Evolutionary conservation across 1,140 invertebrate species (phyloP).

Genomic region (Listronotus oregonensis): DNA sequence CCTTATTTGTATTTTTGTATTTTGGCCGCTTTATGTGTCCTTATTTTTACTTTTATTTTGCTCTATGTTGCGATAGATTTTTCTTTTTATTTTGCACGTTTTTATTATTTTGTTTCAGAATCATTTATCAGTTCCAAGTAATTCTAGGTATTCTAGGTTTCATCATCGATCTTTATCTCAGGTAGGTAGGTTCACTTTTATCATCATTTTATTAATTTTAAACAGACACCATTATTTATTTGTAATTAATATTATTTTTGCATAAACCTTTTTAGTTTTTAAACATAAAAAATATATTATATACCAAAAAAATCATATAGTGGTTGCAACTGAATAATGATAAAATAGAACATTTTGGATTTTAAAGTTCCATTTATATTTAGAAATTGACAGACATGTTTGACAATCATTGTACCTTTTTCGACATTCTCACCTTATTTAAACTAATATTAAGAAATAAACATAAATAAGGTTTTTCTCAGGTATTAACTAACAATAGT

Average conservation of each 20-base stretch:
- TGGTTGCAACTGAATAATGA: no score
- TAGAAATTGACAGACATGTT: no score
- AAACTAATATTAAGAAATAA: no score
- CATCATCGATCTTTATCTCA: constrained; percentile 62
- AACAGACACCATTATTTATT: background rate
- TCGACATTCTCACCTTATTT: no score
- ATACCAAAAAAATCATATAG: no score
- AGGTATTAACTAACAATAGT: no score
- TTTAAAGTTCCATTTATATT: no score
- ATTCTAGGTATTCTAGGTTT: constrained; percentile 82
- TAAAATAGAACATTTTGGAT: no score
- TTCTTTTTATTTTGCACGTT: constrained; percentile 65
- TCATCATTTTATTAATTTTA: constrained; percentile 22
- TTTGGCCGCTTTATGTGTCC: background rate
- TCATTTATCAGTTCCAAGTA: constrained; percentile 85
- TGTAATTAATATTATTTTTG: background rate
- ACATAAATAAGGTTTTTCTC: no score
- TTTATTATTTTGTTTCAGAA: constrained; percentile 82
- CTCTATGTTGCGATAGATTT: constrained; percentile 61
- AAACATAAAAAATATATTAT: no score
- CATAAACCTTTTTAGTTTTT: constrained; percentile 8
- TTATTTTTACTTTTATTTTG: constrained; percentile 46
- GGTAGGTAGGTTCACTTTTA: constrained; percentile 47
- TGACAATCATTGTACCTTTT: no score
- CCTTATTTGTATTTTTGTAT: no score